A percentile compares a stretch with the other conserved stretches of the same genome.
These are phyloP conservation scores for Oikopleura dioica DNA, from an alignment of 23 tunicate species.

Conservation along the genomic window DNA sequence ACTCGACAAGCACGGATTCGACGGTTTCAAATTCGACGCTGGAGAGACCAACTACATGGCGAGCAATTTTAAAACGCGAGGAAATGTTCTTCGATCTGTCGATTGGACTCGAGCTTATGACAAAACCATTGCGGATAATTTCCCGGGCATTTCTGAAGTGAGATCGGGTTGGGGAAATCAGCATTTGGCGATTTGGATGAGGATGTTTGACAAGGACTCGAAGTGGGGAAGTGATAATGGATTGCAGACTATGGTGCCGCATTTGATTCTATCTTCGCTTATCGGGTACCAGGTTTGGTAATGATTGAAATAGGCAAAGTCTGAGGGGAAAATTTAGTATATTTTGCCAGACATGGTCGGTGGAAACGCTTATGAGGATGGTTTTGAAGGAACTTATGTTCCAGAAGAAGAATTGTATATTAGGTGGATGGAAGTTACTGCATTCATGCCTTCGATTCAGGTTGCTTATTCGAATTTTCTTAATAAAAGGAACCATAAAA, in stretches of 20 bases:
- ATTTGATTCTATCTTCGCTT: not conserved
- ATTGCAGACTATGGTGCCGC: not conserved
- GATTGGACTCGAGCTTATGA: not conserved
- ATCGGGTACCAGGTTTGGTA: not conserved
- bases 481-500: no score
- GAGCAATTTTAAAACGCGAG: not conserved
- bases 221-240: not conserved
- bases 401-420: not conserved
- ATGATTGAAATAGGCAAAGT: no score
- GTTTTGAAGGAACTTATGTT: not conserved
- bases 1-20: not conserved
- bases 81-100: not conserved
- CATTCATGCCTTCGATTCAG: conserved; percentile 5
- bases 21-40: conserved; percentile 14
- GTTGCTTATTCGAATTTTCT: no score
- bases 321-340: no score
- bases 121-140: not conserved
- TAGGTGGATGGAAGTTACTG: not conserved
- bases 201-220: not conserved
- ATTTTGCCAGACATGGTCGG: not conserved
- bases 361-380: not conserved
- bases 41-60: not conserved
- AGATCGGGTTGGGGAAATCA: not conserved
- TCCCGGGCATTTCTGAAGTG: not conserved
- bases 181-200: not conserved